These are phyloP conservation scores for Pao palembangensis DNA, from an alignment of 2,113 vertebrate species.

Conservation along the genomic window DNA sequence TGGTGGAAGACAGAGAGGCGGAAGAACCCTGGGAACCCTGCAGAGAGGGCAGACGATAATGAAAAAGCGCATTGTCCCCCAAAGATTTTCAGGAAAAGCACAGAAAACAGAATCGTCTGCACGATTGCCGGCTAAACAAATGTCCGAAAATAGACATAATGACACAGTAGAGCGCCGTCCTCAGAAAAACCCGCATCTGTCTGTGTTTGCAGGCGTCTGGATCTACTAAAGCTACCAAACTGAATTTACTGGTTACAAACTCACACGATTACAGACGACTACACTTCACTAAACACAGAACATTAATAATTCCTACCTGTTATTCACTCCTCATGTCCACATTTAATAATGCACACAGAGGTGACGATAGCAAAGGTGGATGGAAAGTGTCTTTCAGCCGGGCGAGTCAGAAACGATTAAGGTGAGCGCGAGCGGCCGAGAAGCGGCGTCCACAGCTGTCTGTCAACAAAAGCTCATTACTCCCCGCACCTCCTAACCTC, in stretches of 20 bases:
- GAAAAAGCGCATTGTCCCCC: neutral
- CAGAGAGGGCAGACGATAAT: slow-evolving; percentile 14
- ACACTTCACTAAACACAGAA: slow-evolving; percentile 18
- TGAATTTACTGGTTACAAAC: slow-evolving; percentile 17
- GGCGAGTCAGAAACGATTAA: slow-evolving; percentile 38
- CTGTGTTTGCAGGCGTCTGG: slow-evolving; percentile 29
- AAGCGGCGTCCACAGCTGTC: slow-evolving; percentile 25
- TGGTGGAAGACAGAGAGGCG: slow-evolving; percentile 87
- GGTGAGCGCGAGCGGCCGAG: slow-evolving; percentile 12
- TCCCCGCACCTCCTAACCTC: slow-evolving; percentile 51
- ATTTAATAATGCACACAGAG: slow-evolving; percentile 24
- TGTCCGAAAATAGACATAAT: slow-evolving; percentile 24
- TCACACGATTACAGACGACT: neutral
- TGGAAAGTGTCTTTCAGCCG: slow-evolving; percentile 20
- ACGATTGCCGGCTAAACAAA: neutral
- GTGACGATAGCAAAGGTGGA: slow-evolving; percentile 20
- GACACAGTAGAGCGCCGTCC: slow-evolving; percentile 1
- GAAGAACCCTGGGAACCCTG: slow-evolving; percentile 93
- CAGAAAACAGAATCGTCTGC: slow-evolving; percentile 5
- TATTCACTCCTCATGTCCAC: neutral
- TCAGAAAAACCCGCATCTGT: slow-evolving; percentile 19
- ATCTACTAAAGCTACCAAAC: slow-evolving; percentile 12
- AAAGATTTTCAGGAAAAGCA: neutral
- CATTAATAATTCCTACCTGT: neutral
- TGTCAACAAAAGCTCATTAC: slow-evolving; percentile 55